phyloP scores from a whole-genome alignment of 2,113 vertebrate genomes.

The Vireo altiloquus region DNA sequence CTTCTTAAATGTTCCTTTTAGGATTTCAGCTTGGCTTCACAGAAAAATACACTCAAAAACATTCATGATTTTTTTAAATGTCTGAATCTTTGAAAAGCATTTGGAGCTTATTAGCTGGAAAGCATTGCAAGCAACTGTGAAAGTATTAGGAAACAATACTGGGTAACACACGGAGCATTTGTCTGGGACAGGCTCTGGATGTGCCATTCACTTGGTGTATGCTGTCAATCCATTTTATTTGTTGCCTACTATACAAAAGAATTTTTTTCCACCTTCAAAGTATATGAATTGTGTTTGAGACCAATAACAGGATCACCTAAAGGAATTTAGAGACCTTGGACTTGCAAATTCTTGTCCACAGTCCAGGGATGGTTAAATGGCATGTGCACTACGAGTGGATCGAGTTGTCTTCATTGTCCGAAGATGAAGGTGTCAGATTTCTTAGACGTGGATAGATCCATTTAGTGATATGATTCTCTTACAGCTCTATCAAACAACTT shows the following conservation, averaged over 20 bases:
- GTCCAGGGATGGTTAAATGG: background rate
- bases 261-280: background rate
- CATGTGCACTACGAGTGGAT: fast-evolving
- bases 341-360: background rate
- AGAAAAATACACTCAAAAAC: background rate
- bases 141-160: background rate
- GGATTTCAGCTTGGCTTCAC: background rate
- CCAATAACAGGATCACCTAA: background rate
- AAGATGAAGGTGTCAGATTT: background rate
- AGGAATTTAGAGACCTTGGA: background rate
- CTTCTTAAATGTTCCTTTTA: background rate
- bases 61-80: background rate
- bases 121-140: background rate
- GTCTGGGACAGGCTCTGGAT: background rate
- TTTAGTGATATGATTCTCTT: background rate
- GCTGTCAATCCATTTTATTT: background rate
- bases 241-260: background rate
- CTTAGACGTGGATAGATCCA: background rate
- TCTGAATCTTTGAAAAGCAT: background rate
- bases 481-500: background rate
- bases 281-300: background rate
- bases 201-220: background rate
- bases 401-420: background rate
- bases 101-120: constrained; percentile 10
- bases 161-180: background rate